Evolutionary conservation across 2,797 vertebrate genomes (phyloP).

Genomic region (Melanotaenia nigrans): DNA sequence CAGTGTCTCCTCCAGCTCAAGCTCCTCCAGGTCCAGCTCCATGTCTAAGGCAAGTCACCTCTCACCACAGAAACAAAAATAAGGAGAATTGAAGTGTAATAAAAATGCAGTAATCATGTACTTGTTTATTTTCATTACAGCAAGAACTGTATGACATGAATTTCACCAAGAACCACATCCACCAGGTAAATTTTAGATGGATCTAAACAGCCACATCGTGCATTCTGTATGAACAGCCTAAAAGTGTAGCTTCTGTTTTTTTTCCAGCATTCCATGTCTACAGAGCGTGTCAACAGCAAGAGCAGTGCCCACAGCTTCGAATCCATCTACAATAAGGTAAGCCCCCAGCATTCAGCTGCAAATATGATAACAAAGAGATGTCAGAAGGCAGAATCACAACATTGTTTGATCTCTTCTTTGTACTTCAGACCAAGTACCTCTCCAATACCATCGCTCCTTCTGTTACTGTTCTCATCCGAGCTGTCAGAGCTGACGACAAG

Average conservation of each 20-base stretch:
- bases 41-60: conserved; percentile 56
- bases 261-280: conserved; percentile 64
- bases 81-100: not conserved
- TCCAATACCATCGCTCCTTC: conserved; percentile 71
- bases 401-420: conserved; percentile 22
- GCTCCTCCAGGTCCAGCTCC: conserved; percentile 43
- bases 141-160: conserved; percentile 42
- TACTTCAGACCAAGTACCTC: conserved; percentile 79
- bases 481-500: conserved; percentile 76
- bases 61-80: not conserved
- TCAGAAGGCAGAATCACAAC: not conserved
- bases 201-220: not conserved
- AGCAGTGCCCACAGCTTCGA: conserved; percentile 81
- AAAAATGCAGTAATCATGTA: not conserved
- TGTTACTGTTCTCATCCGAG: conserved; percentile 77
- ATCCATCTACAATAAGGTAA: conserved; percentile 77
- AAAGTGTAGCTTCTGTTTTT: conserved; percentile 29
- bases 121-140: conserved; percentile 40
- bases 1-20: conserved; percentile 4
- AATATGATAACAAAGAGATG: not conserved
- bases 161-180: conserved; percentile 71
- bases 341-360: not conserved
- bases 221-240: conserved; percentile 8
- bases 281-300: conserved; percentile 24
- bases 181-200: conserved; percentile 61